phyloP scores from a whole-genome alignment of 2,113 vertebrate species.

The Callithrix jacchus region DNA sequence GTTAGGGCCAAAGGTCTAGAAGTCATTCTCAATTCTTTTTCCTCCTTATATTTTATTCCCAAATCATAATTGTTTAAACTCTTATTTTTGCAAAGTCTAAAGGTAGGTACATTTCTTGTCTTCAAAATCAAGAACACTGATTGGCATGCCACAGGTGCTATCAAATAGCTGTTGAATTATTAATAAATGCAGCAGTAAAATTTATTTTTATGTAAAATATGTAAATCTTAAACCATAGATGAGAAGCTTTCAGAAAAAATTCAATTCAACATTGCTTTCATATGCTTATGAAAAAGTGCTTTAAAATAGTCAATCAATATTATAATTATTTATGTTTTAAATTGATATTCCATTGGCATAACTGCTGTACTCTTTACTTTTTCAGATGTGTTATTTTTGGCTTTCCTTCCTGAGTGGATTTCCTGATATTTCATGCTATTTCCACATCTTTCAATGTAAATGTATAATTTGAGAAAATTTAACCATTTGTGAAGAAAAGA shows the following conservation, averaged over 20 bases:
- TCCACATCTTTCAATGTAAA: conserved; percentile 68
- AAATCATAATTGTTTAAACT: not conserved
- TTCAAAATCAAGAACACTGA: not conserved
- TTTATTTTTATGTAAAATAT: not conserved
- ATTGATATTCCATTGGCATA: conserved; percentile 59
- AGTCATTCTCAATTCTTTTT: not conserved
- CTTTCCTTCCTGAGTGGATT: conserved; percentile 76
- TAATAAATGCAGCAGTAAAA: not conserved
- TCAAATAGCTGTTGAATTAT: not conserved
- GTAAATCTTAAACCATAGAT: not conserved
- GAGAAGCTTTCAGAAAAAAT: not conserved
- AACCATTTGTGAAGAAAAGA: conserved; percentile 55
- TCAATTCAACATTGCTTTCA: not conserved
- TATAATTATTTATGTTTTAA: conserved; percentile 61
- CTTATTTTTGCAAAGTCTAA: not conserved
- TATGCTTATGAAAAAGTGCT: not conserved
- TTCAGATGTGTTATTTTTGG: conserved; percentile 81
- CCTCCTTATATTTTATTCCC: not conserved
- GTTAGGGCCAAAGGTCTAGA: not conserved
- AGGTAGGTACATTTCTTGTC: not conserved
- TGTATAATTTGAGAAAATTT: conserved; percentile 64
- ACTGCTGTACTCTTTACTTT: conserved; percentile 50
- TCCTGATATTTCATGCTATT: conserved; percentile 74
- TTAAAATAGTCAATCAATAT: conserved; percentile 3
- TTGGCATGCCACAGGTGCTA: not conserved